Base-by-base conservation (phyloP, 2,888 invertebrate genomes). In the Arge pagana region DNA sequence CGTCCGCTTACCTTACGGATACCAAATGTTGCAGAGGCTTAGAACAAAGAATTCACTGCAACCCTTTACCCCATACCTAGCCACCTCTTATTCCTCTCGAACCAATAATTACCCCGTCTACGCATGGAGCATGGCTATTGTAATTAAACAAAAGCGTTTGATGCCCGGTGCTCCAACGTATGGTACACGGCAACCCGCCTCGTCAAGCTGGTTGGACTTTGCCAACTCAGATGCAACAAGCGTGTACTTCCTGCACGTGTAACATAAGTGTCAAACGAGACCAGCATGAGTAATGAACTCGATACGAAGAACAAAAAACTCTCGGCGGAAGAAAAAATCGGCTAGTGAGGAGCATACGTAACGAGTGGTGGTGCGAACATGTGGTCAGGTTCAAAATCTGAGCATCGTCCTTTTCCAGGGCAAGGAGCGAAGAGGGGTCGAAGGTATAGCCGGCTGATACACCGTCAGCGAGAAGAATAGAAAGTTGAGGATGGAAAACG, bases 41-140 rank as follows among this genome's bases (percentile, higher is more conserved):
- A 37, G 42, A 31, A 55, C 41, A 52, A 45, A 51, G 51, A 52
- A 48, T 15, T 10, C 11, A 31, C 43, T 52, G 48, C 54, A 60
- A 51, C 31, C 45, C 45, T 28, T 35, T 40, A 31, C 21, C 23
- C 21, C 35, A 8, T 37, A 40, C 42, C 52, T 52, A 53, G 56
- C 60, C 59, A 39, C 50, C 45, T 57, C 57, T 55, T 60, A 59
- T 63, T 66, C 24, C 23, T 39, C 39, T 39, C 39, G 11, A 70
- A 70, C 68, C 65, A 68, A 67, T 68, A 71, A 72, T 71, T 71
- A 71, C 65, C 57, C 60, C 59, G 67, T 67, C 70, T 65, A 61
- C 57, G 59, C 15, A 48, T 21, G 56, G 55, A 49, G 54, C 52
- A 33, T 7, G 15, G 33, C 42, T 65, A 69, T 70, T 68, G 68